Conservation (phyloP, 1,140 invertebrate genomes). For the Musca domestica region DNA sequence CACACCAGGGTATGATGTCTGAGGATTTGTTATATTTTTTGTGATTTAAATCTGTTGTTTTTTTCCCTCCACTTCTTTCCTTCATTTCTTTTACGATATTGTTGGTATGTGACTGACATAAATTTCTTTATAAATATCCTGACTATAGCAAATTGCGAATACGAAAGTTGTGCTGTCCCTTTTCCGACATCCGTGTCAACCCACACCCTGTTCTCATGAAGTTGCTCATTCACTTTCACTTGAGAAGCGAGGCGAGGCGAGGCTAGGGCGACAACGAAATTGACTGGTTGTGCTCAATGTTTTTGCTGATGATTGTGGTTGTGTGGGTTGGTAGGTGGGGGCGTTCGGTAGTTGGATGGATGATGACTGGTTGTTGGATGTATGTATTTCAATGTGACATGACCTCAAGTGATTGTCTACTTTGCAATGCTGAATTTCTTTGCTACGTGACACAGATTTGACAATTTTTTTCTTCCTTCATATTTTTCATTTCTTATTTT, state of each 20-base stretch:
- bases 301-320: no score
- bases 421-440: constrained; percentile 7
- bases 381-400: neutral
- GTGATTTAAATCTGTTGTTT: constrained; percentile 12
- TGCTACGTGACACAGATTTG: constrained; percentile 9
- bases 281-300: no score
- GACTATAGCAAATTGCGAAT: neutral
- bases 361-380: no score
- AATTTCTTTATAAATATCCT: constrained; percentile 12
- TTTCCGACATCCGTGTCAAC: no score
- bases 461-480: neutral
- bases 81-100: constrained; percentile 2
- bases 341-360: no score
- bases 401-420: constrained; percentile 12
- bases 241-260: no score
- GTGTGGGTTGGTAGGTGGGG: no score
- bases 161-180: no score
- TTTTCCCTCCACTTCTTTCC: neutral
- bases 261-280: no score
- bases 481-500: neutral
- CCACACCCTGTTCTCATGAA: no score
- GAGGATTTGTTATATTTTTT: neutral
- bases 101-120: constrained; percentile 12
- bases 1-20: neutral
- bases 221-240: no score